Base-by-base conservation (phyloP, 1,140 invertebrate genomes). In the Drosophila varians region DNA sequence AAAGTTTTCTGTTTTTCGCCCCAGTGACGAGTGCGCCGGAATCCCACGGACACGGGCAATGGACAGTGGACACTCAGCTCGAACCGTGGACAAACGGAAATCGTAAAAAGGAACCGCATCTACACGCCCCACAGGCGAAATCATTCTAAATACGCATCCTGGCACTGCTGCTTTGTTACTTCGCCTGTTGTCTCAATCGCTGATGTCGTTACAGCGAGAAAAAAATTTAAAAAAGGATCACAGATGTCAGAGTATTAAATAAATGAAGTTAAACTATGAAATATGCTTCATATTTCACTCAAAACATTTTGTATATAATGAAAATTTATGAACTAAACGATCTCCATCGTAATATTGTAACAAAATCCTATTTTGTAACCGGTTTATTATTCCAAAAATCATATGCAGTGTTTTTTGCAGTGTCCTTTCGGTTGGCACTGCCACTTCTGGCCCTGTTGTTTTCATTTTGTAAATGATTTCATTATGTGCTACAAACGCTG, bases 391-490 rank as follows among this genome's bases (percentile, higher is more conserved):
- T n/a, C 4, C 4, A 16, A 38, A 14, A 8, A 38, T 7, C 6
- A 38, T 14, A 42, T 42, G 6, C 14, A 16, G 19, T 42, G 0
- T 42, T 64, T 64, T 64, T 47, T 14, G 3, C 1, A 61, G 60
- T 64, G 60, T 28, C 19, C 28, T 14, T 26, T 34, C 38, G 53
- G 23, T 56, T 51, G 31, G 43, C 38, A 36, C 42, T 56, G 40
- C 42, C 34, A 40, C 38, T 62, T 34, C 9, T 78, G 26, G 57
- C 69, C 58, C 48, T 79, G 77, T 64, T 87, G 70, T 75, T 82
- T 88, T 88, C 83, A 77, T 77, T 82, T 87, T 70, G 82, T 77
- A 88, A 87, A 87, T 87, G 82, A 87, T 87, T 87, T 87, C 77
- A 87, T 87, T 87, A 87, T 88, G 74, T 74, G 77, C 70, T 78